Conservation (phyloP, 2,797 vertebrate genomes). For the Rhinella marina region DNA sequence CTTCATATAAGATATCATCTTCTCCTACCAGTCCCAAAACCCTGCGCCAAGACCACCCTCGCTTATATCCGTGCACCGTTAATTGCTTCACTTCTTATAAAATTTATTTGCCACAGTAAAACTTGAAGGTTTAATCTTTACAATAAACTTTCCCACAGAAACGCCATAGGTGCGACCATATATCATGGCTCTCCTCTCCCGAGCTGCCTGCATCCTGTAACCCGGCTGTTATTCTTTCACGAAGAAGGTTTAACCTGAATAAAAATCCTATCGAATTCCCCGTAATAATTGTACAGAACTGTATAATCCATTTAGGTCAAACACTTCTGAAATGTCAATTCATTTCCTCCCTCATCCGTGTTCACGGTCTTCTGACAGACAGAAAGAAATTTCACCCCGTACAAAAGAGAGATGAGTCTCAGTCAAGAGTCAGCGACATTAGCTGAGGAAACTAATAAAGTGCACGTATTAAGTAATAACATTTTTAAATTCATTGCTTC, state of each 20-base stretch:
- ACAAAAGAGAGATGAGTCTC: constrained; percentile 57
- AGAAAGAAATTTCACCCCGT: constrained; percentile 61
- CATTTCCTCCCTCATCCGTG: constrained; percentile 43
- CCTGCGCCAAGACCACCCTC: background rate
- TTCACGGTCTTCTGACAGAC: constrained; percentile 31
- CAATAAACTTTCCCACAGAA: background rate
- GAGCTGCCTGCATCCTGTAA: constrained; percentile 20
- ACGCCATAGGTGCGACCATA: background rate
- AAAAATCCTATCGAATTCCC: constrained; percentile 53
- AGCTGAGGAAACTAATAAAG: constrained; percentile 66
- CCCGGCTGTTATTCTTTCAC: constrained; percentile 41
- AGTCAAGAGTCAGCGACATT: constrained; percentile 66
- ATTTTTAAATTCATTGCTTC: constrained; percentile 71
- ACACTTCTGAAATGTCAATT: constrained; percentile 61
- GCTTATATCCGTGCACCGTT: background rate
- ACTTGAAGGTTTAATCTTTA: constrained; percentile 11
- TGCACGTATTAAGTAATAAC: constrained; percentile 70
- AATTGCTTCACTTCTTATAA: constrained; percentile 30
- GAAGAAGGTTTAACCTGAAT: constrained; percentile 56
- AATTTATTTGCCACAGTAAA: constrained; percentile 20
- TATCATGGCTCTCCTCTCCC: background rate
- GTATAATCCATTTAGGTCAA: constrained; percentile 63
- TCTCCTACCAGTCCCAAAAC: background rate
- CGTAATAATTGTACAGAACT: constrained; percentile 59
- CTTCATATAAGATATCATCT: background rate